Conservation (phyloP, 2,113 vertebrate species). For the Dicrurus megarhynchus region DNA sequence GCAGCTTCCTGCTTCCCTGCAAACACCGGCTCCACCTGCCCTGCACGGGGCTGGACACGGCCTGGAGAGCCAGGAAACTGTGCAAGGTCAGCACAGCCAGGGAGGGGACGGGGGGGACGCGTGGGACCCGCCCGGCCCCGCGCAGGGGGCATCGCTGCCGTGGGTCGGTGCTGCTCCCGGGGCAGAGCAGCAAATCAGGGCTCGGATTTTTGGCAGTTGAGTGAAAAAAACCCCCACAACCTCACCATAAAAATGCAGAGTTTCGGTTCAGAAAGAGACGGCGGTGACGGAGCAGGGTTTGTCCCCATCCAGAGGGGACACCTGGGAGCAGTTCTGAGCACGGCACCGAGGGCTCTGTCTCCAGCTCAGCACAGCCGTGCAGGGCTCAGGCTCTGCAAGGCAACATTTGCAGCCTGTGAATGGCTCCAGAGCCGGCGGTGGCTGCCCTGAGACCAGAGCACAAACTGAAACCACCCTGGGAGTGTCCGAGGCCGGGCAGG, state of each 20-base stretch:
- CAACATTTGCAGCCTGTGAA: background rate
- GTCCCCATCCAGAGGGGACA: background rate
- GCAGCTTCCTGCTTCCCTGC: background rate
- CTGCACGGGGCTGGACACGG: rapidly evolving
- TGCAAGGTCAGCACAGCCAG: background rate
- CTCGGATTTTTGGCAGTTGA: background rate
- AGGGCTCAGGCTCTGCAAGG: background rate
- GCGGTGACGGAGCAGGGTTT: background rate
- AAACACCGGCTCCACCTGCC: background rate
- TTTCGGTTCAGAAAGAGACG: background rate
- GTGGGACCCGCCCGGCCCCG: background rate
- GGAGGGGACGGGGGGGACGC: background rate
- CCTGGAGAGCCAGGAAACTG: background rate
- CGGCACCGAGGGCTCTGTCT: background rate
- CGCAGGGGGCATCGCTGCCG: background rate
- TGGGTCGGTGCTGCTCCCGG: rapidly evolving
- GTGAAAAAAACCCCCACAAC: background rate
- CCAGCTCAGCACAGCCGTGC: background rate
- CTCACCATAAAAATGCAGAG: background rate
- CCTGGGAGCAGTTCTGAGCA: rapidly evolving
- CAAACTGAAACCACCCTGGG: background rate
- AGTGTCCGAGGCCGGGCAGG: background rate
- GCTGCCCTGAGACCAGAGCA: background rate
- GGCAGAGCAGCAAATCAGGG: background rate
- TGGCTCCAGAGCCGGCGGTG: rapidly evolving